These are phyloP conservation scores for Drosophila obscura DNA, from an alignment of 1,140 invertebrate genomes.

Conservation along the genomic window DNA sequence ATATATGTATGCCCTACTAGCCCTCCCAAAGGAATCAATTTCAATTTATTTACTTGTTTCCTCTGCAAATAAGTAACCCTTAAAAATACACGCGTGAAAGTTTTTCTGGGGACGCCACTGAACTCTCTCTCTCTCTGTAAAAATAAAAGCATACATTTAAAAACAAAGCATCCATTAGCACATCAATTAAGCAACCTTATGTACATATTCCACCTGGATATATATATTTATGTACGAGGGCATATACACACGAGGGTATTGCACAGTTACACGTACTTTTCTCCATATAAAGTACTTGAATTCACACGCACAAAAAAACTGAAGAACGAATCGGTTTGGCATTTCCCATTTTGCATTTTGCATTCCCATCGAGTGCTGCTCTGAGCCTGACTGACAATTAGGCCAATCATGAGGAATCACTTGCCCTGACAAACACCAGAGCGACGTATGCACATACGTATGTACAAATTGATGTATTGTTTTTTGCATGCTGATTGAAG, in stretches of 20 bases:
- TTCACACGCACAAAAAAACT: slow-evolving; percentile 2
- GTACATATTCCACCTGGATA: slow-evolving; percentile 24
- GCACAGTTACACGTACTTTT: background rate
- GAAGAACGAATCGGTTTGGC: slow-evolving; percentile 12
- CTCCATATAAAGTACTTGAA: slow-evolving; percentile 3
- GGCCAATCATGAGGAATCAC: slow-evolving; percentile 69
- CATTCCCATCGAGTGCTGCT: slow-evolving; percentile 14
- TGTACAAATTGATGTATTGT: slow-evolving; percentile 74
- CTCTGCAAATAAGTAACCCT: background rate
- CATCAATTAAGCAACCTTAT: slow-evolving; percentile 41
- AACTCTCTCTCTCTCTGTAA: background rate
- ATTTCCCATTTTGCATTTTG: background rate
- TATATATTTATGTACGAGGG: background rate
- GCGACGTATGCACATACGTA: slow-evolving; percentile 48
- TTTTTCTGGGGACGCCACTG: background rate
- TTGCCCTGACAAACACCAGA: slow-evolving; percentile 41
- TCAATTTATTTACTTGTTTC: slow-evolving; percentile 5
- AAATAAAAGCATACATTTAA: slow-evolving; percentile 33
- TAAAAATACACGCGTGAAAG: background rate
- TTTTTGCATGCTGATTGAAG: slow-evolving; percentile 24
- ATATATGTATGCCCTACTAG: too few species aligned
- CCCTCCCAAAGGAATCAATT: background rate
- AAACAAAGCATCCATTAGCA: slow-evolving; percentile 52
- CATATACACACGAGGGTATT: background rate
- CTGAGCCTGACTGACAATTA: slow-evolving; percentile 74